These are phyloP conservation scores for Chiloscyllium plagiosum DNA, from an alignment of 2,113 vertebrate species.

Conservation along the genomic window DNA sequence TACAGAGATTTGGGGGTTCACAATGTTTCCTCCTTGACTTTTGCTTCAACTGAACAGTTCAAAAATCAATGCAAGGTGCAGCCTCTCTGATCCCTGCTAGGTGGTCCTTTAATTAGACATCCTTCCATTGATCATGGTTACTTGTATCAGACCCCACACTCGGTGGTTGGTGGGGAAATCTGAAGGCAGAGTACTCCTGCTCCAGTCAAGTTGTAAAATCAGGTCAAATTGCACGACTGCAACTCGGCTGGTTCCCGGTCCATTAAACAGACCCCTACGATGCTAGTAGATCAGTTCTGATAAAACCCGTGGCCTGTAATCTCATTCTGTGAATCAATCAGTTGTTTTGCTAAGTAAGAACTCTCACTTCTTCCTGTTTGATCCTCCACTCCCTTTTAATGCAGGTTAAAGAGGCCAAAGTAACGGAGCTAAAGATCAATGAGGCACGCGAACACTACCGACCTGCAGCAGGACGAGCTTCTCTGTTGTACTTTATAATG, in stretches of 20 bases:
- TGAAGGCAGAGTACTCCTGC: not conserved
- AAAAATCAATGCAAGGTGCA: not conserved
- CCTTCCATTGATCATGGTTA: not conserved
- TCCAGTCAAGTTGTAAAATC: too few species aligned
- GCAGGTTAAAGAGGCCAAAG: conserved; percentile 83
- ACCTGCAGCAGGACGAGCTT: conserved; percentile 67
- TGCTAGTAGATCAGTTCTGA: not conserved
- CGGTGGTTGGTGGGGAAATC: not conserved
- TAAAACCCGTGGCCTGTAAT: not conserved
- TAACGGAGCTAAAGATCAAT: conserved; percentile 80
- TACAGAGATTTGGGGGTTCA: too few species aligned
- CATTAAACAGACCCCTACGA: too few species aligned
- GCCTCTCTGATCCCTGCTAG: not conserved
- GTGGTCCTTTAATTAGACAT: not conserved
- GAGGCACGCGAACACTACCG: conserved; percentile 86
- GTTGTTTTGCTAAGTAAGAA: not conserved
- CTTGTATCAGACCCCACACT: not conserved
- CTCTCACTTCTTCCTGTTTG: not conserved
- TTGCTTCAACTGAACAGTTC: not conserved
- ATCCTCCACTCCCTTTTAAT: conserved; percentile 48
- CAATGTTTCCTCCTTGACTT: not conserved
- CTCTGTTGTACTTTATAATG: conserved; percentile 91
- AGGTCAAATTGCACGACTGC: not conserved
- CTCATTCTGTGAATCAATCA: not conserved
- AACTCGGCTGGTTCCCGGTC: not conserved